phyloP scores from a whole-genome alignment of 2,888 invertebrate species.

The Thumatha senex region DNA sequence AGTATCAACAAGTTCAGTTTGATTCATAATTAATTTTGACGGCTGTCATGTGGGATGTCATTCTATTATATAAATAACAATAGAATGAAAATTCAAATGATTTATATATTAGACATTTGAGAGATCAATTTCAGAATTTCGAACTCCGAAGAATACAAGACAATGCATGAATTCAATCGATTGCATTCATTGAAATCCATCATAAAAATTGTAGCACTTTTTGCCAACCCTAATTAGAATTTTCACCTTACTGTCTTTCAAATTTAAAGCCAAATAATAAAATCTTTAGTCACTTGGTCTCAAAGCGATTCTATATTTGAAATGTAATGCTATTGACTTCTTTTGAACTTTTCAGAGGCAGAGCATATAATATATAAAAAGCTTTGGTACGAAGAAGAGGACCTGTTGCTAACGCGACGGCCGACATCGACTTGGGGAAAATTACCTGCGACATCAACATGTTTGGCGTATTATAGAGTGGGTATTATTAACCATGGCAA shows the following conservation, averaged over 20 bases:
- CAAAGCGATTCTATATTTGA: conserved; percentile 50
- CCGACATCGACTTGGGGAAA: conserved; percentile 42
- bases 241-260: no score
- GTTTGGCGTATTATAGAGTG: conserved; percentile 52
- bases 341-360: conserved; percentile 43
- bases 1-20: conserved; percentile 24
- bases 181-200: no score
- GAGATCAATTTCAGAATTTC: background rate
- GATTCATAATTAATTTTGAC: conserved; percentile 33
- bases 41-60: conserved; percentile 5
- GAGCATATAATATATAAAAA: conserved; percentile 56
- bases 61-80: background rate
- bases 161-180: background rate
- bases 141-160: background rate
- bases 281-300: conserved; percentile 12
- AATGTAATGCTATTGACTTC: conserved; percentile 49
- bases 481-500: conserved; percentile 80
- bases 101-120: no score
- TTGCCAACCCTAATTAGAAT: no score
- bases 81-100: no score
- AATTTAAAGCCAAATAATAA: no score
- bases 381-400: conserved; percentile 48
- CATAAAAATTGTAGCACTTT: no score
- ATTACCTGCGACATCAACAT: conserved; percentile 47
- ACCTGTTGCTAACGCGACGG: conserved; percentile 72